These are phyloP conservation scores for Cryptus armator DNA, from an alignment of 2,888 invertebrate genomes.

Conservation along the genomic window DNA sequence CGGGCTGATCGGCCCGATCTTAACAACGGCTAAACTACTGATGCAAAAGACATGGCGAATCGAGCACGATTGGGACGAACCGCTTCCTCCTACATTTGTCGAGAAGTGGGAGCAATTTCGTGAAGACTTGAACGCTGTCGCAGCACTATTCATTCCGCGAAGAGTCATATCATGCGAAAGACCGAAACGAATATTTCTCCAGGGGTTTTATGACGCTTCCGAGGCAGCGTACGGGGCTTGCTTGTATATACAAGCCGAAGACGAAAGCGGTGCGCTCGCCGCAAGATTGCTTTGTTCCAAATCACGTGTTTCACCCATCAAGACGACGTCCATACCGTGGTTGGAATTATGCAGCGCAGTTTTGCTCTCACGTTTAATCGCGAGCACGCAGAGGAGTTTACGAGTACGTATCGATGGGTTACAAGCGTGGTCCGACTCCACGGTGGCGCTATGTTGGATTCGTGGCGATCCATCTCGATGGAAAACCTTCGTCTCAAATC, in stretches of 20 bases:
- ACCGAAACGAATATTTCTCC: conserved; percentile 6
- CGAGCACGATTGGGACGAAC: no score
- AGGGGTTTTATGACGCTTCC: conserved; percentile 55
- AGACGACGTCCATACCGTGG: conserved; percentile 62
- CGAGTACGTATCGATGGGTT: conserved; percentile 11
- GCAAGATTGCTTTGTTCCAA: conserved; percentile 48
- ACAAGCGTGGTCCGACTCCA: conserved; percentile 69
- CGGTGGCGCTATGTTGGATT: conserved; percentile 69
- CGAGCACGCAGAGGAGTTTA: conserved; percentile 3
- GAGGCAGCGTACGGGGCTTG: conserved; percentile 51
- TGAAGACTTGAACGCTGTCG: conserved; percentile 28
- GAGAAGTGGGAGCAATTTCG: no score
- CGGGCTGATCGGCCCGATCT: conserved; percentile 69
- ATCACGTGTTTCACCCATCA: conserved; percentile 53
- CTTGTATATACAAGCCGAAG: conserved; percentile 32
- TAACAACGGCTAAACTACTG: conserved; percentile 51
- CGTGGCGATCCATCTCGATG: conserved; percentile 60
- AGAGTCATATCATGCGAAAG: conserved; percentile 17
- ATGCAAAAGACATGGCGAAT: no score
- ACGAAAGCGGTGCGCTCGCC: not conserved
- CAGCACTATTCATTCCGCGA: conserved; percentile 42
- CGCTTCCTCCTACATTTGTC: no score
- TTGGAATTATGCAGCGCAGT: conserved; percentile 67
- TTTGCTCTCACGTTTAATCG: conserved; percentile 57
- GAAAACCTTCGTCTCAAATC: conserved; percentile 70